Percentiles rank a stretch among this genome's conserved stretches.
Evolutionary conservation across 2,888 invertebrate species (phyloP).

Genomic region (Microchrysa polita): DNA sequence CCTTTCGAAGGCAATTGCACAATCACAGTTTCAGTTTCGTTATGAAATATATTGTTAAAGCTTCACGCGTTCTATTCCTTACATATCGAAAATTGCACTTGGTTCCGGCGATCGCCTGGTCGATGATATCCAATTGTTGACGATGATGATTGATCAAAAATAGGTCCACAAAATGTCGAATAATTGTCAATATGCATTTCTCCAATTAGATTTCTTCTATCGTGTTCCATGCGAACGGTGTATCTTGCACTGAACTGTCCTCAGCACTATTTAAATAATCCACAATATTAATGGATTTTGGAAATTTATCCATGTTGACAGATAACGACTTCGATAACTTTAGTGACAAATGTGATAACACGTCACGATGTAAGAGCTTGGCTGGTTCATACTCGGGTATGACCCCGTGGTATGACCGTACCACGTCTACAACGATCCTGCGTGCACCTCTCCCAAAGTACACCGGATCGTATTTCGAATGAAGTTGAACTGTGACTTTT

Average conservation of each 20-base stretch:
- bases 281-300: background rate
- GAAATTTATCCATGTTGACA: background rate
- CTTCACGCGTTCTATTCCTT: background rate
- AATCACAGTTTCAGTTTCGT: constrained; percentile 12
- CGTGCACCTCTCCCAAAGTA: constrained; percentile 1
- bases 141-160: background rate
- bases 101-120: no score
- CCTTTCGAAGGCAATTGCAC: background rate
- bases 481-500: constrained; percentile 22
- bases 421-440: background rate
- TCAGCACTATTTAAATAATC: constrained; percentile 27
- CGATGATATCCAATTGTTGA: background rate
- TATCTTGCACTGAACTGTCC: constrained; percentile 31
- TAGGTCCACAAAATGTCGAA: no score
- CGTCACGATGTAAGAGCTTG: background rate
- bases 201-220: no score
- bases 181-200: no score
- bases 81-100: constrained; percentile 7
- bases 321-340: background rate
- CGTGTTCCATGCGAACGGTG: background rate
- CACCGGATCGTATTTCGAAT: constrained; percentile 27
- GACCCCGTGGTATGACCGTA: background rate
- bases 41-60: background rate
- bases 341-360: background rate
- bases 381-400: background rate